Base-by-base conservation (phyloP, 2,113 vertebrate species). In the Neoarius graeffei region DNA sequence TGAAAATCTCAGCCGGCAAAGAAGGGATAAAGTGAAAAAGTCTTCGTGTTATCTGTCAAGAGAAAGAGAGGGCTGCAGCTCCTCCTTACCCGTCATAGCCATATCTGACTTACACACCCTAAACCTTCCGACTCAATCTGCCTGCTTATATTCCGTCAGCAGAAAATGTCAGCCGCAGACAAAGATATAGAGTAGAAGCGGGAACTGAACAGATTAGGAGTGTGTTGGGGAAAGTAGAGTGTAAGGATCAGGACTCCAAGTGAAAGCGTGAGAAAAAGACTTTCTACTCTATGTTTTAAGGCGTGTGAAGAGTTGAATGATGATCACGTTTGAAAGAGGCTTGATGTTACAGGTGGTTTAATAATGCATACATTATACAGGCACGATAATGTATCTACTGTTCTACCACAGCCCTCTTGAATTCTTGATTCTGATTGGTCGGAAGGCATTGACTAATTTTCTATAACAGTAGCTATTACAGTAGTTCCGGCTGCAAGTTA, bases 41-140 rank as follows among this genome's bases (percentile, higher is more conserved):
- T 23, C 60, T 56, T 42, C n/a, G 42, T 62, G 35, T 84, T 88
- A 88, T 88, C 73, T 80, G 60, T 30, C 11, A 25, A 62, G 71
- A 73, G 82, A 54, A 67, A 77, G 76, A 59, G 50, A 54, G n/a
- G 66, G 7, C 50, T 74, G 54, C 25, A 20, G 57, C 57, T 42
- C 30, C 73, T 64, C 48, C 74, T 54, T 20, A 54, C 57, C 85
- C 67, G 87, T 60, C 69, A 73, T 11, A 74, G 54, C 84, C 59
- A 59, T 81, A 79, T 81, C 81, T 80, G 77, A 69, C 81, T 60
- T 62, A 71, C 30, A 84, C 67, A 81, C 42, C 35, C 35, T 52
- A 4, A 79, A 84, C 15, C 86, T 77, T 83, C 87, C 81, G 69
- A 88, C 84, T 83, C 71, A 85, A 87, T 80, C 80, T 86, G 30